Percentiles rank a stretch among this genome's conserved stretches.
phyloP scores from a whole-genome alignment of 2,797 vertebrate species.

The Chiloscyllium punctatum region DNA sequence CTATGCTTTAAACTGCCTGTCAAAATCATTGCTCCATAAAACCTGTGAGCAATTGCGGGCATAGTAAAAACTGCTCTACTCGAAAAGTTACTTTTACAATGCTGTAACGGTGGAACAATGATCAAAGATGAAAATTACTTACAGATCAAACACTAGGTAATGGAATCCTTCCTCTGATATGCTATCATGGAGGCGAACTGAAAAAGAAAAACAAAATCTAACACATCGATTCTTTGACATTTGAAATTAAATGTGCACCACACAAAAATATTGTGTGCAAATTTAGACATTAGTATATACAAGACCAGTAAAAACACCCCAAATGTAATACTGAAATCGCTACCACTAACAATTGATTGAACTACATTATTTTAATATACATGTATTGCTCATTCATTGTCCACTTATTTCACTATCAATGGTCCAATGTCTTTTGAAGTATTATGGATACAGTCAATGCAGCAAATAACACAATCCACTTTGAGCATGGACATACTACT shows the following conservation, averaged over 20 bases:
- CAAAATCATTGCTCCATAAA: neutral
- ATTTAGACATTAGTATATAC: neutral
- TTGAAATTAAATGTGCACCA: neutral
- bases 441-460: neutral
- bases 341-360: neutral
- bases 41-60: neutral
- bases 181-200: slow-evolving; percentile 97
- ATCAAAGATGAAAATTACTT: slow-evolving; percentile 57
- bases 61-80: neutral
- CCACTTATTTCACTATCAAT: neutral
- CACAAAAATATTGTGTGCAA: neutral
- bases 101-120: neutral
- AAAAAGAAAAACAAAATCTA: slow-evolving; percentile 42
- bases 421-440: neutral
- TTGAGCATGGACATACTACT: neutral
- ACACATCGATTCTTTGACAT: neutral
- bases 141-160: slow-evolving; percentile 98
- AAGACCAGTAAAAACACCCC: neutral
- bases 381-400: neutral
- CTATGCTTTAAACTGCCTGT: neutral
- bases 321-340: neutral
- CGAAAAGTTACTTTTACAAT: neutral
- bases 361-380: neutral
- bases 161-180: slow-evolving; percentile 98
- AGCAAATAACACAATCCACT: neutral